Conservation (phyloP, 1,140 invertebrate species). For the Halictus rubicundus region DNA sequence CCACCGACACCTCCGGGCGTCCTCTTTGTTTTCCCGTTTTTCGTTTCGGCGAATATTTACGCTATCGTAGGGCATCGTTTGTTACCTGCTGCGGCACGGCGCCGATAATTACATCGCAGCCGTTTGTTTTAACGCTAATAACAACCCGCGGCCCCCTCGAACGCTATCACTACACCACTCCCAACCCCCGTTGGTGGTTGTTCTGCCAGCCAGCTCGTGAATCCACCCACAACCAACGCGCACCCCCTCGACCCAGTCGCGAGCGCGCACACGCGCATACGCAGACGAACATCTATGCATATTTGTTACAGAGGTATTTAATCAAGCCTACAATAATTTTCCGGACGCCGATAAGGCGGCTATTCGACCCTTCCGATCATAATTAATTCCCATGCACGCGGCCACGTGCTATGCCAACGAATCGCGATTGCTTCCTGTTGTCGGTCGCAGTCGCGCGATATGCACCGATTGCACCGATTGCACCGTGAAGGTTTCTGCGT, state of each 20-base stretch:
- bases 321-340: constrained; percentile 55
- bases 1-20: neutral
- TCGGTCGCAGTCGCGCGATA: neutral
- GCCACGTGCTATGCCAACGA: neutral
- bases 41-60: constrained; percentile 61
- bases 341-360: constrained; percentile 45
- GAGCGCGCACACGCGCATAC: no score
- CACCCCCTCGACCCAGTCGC: neutral
- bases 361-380: constrained; percentile 49
- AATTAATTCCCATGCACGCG: constrained; percentile 54
- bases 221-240: neutral
- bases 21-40: constrained; percentile 39
- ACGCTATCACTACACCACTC: neutral
- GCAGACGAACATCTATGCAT: neutral
- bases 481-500: no score
- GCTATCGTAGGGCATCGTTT: constrained; percentile 41
- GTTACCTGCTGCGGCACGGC: constrained; percentile 48
- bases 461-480: no score
- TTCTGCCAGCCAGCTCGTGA: constrained; percentile 2
- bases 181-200: neutral
- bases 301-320: constrained; percentile 57
- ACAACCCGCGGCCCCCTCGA: constrained; percentile 44
- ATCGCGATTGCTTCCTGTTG: neutral
- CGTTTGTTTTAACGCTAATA: constrained; percentile 69
- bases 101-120: constrained; percentile 67